Conservation (phyloP, 2,113 vertebrate genomes). For the Calyptommatus sinebrachiatus region DNA sequence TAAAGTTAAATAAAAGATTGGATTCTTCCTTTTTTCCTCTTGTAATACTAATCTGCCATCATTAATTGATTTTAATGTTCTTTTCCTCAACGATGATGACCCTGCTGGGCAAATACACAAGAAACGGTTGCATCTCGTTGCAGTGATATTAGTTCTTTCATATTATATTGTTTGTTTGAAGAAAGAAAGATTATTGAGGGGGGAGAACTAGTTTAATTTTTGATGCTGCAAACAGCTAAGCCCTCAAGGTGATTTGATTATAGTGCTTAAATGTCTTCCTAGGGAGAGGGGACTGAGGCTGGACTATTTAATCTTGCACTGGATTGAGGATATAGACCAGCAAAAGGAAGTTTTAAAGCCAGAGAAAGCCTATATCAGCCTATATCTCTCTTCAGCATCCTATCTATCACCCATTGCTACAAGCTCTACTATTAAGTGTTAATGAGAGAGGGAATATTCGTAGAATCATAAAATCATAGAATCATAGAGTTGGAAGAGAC, state of each 20-base stretch:
- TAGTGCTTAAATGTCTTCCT: background rate
- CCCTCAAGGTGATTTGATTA: background rate
- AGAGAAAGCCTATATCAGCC: background rate
- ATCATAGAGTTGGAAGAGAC: too few relatives aligned
- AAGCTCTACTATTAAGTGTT: background rate
- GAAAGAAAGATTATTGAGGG: constrained; percentile 24
- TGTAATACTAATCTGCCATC: constrained; percentile 49
- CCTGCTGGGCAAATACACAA: constrained; percentile 17
- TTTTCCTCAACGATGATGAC: constrained; percentile 41
- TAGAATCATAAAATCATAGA: too few relatives aligned
- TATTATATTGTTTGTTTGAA: constrained; percentile 15
- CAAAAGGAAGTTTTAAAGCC: background rate
- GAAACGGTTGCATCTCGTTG: constrained; percentile 41
- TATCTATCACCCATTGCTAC: background rate
- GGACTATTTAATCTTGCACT: background rate
- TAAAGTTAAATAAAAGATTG: constrained; percentile 51
- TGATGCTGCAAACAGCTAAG: constrained; percentile 26
- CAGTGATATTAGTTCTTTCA: constrained; percentile 16
- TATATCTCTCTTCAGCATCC: background rate
- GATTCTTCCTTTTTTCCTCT: constrained; percentile 52
- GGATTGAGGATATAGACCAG: background rate
- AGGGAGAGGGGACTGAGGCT: background rate
- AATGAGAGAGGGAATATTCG: background rate
- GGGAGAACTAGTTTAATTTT: constrained; percentile 2
- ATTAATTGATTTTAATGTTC: constrained; percentile 61